Percentiles rank a stretch among this genome's conserved stretches.
phyloP scores from a whole-genome alignment of 2,888 invertebrate genomes.

The Andrena minutula region DNA sequence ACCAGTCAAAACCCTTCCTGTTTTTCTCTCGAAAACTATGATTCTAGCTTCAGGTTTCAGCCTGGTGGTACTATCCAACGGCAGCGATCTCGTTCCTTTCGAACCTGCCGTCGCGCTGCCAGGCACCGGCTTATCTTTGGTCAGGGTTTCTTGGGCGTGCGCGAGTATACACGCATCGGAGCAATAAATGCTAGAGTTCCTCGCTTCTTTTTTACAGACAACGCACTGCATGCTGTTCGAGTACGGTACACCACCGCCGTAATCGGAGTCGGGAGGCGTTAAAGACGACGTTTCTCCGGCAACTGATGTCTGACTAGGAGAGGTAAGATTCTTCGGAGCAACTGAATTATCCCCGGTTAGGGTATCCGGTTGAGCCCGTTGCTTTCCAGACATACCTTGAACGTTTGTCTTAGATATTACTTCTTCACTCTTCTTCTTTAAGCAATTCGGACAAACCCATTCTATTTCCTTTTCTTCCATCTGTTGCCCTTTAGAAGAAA shows the following conservation, averaged over 20 bases:
- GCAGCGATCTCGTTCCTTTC: conserved; percentile 74
- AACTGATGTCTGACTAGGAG: conserved; percentile 26
- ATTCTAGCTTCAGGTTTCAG: conserved; percentile 84
- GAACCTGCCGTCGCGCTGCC: conserved; percentile 54
- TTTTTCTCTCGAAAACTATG: conserved; percentile 93
- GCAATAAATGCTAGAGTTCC: conserved; percentile 95
- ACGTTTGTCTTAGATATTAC: conserved; percentile 52
- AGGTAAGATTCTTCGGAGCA: conserved; percentile 26
- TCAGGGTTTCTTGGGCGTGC: conserved; percentile 90
- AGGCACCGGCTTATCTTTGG: conserved; percentile 79
- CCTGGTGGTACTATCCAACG: conserved; percentile 70
- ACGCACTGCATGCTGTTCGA: conserved; percentile 87
- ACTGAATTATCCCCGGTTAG: conserved; percentile 34
- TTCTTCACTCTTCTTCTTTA: conserved; percentile 86
- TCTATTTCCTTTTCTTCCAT: conserved; percentile 96
- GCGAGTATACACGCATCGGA: conserved; percentile 94
- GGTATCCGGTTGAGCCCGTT: conserved; percentile 52
- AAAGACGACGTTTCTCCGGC: conserved; percentile 20
- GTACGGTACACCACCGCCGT: conserved; percentile 29
- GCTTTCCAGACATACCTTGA: conserved; percentile 42
- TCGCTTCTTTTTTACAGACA: conserved; percentile 91
- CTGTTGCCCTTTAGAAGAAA: conserved; percentile 87
- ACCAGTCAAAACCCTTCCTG: conserved; percentile 88
- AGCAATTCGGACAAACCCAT: conserved; percentile 95
- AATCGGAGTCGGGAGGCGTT: conserved; percentile 30